These are phyloP conservation scores for Poeciliopsis presidionis DNA, from an alignment of 2,797 vertebrate genomes.

Conservation along the genomic window DNA sequence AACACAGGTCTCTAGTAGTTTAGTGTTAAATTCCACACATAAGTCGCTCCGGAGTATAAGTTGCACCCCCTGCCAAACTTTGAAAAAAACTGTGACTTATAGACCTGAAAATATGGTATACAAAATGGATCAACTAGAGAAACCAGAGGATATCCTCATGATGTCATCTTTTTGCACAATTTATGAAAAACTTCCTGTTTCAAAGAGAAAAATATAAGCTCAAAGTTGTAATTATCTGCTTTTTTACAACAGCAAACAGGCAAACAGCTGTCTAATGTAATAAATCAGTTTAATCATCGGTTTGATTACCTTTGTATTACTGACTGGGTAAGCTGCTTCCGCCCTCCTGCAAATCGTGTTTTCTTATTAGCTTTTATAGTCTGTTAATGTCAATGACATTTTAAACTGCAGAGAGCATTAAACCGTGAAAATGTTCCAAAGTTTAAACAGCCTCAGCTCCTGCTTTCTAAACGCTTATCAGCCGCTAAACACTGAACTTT, in stretches of 20 bases:
- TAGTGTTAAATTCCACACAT: too few relatives aligned
- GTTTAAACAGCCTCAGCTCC: background rate
- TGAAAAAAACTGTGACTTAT: too few relatives aligned
- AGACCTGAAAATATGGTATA: too few relatives aligned
- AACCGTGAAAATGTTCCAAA: background rate
- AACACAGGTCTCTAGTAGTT: too few relatives aligned
- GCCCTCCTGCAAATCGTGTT: background rate
- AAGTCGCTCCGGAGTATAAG: too few relatives aligned
- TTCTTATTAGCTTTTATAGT: background rate
- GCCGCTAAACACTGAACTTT: slow-evolving; percentile 5
- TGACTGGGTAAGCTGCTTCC: background rate
- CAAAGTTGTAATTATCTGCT: background rate
- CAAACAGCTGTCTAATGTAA: background rate
- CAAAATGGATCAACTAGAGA: background rate
- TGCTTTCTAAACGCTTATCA: slow-evolving; percentile 26
- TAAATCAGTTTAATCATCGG: background rate
- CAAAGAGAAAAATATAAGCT: background rate
- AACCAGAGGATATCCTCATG: too few relatives aligned
- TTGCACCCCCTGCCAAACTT: too few relatives aligned
- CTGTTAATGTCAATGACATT: slow-evolving; percentile 1
- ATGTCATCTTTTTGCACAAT: background rate
- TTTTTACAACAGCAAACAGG: background rate
- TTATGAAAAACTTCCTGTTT: background rate
- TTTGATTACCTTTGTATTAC: background rate
- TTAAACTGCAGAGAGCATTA: background rate